phyloP scores from a whole-genome alignment of 2,797 vertebrate species.

The Astyanax mexicanus region DNA sequence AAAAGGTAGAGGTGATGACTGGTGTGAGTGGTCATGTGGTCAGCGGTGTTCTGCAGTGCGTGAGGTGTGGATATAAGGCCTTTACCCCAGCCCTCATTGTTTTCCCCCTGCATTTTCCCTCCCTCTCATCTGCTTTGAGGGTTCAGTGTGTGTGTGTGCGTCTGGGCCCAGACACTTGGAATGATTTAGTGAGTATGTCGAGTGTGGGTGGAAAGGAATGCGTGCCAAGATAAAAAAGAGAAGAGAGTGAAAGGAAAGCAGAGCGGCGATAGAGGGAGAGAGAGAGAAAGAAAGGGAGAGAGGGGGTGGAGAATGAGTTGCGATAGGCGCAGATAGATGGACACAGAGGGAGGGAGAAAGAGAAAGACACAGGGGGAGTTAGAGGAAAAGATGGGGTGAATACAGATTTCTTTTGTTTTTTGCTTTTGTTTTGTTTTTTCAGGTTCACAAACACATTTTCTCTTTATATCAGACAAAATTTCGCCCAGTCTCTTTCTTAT shows the following conservation, averaged over 20 bases:
- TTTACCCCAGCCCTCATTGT: constrained; percentile 42
- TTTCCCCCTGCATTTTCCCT: constrained; percentile 29
- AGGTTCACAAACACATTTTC: too few species aligned
- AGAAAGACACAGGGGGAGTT: constrained; percentile 64
- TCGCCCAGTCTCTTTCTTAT: too few species aligned
- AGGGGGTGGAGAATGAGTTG: constrained; percentile 50
- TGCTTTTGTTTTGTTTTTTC: too few species aligned
- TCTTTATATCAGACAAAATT: too few species aligned
- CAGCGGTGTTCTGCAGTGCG: constrained; percentile 1
- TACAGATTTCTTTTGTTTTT: too few species aligned
- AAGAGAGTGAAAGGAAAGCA: constrained; percentile 82
- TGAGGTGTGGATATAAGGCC: constrained; percentile 27
- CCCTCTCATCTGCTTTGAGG: constrained; percentile 41
- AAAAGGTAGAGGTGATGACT: too few species aligned
- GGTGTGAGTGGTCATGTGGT: constrained; percentile 5
- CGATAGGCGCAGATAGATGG: constrained; percentile 55
- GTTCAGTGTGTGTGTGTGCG: constrained; percentile 65
- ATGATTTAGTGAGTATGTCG: constrained; percentile 83
- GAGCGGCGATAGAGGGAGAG: constrained; percentile 62
- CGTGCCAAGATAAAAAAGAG: constrained; percentile 81
- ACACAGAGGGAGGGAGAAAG: constrained; percentile 32
- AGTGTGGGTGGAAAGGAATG: constrained; percentile 87
- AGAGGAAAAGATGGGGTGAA: constrained; percentile 56
- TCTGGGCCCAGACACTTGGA: constrained; percentile 84
- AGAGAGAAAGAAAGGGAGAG: constrained; percentile 48